Percentiles rank a stretch among this genome's conserved stretches.
These are phyloP conservation scores for Spheniscus humboldti DNA, from an alignment of 2,797 vertebrate species.

Conservation along the genomic window DNA sequence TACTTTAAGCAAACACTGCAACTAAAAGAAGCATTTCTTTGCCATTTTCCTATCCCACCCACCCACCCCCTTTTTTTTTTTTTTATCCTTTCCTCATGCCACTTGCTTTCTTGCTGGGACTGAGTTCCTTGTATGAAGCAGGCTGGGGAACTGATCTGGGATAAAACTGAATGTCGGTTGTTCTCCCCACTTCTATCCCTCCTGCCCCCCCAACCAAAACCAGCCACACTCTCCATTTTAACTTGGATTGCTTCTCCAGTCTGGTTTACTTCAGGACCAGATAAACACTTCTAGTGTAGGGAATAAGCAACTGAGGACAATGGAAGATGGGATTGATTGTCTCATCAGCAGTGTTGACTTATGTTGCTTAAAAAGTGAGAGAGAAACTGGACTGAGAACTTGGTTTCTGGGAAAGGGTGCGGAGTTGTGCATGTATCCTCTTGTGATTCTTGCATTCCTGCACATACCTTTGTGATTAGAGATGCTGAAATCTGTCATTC, in stretches of 20 bases:
- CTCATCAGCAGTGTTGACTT: neutral
- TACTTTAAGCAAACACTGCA: neutral
- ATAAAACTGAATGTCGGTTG: accelerated
- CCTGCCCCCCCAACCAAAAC: neutral
- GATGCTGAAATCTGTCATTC: neutral
- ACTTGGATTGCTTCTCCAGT: neutral
- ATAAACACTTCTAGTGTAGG: neutral
- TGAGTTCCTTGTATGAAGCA: neutral
- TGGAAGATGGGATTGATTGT: neutral
- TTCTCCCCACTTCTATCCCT: neutral
- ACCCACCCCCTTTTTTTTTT: accelerated
- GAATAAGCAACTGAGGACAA: neutral
- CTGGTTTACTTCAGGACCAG: neutral
- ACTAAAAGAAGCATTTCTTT: neutral
- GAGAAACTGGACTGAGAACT: neutral
- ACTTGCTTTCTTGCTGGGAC: neutral
- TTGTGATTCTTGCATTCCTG: neutral
- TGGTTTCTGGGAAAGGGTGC: neutral
- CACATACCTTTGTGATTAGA: neutral
- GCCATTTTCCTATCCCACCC: no score
- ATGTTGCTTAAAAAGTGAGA: neutral
- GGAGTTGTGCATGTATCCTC: neutral
- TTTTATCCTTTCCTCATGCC: neutral
- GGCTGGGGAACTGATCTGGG: neutral
- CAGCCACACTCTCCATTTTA: neutral